Base-by-base conservation (phyloP, 2,888 invertebrate genomes). In the Synanthedon andrenaeformis region DNA sequence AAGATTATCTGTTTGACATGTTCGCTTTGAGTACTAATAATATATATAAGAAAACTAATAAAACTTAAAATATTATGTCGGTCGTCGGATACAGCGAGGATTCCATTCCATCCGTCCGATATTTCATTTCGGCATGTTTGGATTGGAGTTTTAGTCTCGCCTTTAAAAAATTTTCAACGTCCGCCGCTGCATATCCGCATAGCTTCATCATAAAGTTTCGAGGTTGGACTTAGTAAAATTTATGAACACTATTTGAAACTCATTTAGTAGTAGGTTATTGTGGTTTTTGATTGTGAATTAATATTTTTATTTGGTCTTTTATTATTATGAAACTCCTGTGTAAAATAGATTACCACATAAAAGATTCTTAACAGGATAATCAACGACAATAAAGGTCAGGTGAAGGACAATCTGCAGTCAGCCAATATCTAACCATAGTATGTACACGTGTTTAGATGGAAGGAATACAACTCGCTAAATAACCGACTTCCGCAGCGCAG, bases 401-500 rank as follows among this genome's bases (percentile, higher is more conserved):
- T 70, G 70, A 75, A 75, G 76, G 76, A 63, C 74, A 60, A 56
- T 59, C 65, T 66, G 64, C 63, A 59, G 56, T 41, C 53, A 53
- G 55, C 51, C 49, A 42, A 35, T 35, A 35, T 35, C 35, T 35
- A 35, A 35, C 35, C 35, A 35, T 10, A 35, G 35, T 35, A 35
- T 35, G 41, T 19, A 35, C 52, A 49, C 49, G 17, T 49, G 49
- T 17, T 49, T 6, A 12, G 6, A 45, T 45, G 45, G 14, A 57
- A 54, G 56, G 62, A 35, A 35, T 35, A 35, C 62, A 62, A 67
- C 66, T 68, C 66, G 74, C 74, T 74, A 74, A 81, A 82, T 71
- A 74, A 71, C 68, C 67, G 65, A 75, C 77, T 72, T 80, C 82
- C 80, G 79, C 69, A 64, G 65, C 66, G 59, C 13, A 41, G 42